phyloP scores from a whole-genome alignment of 2,888 invertebrate species.

The Diabrotica balteata region DNA sequence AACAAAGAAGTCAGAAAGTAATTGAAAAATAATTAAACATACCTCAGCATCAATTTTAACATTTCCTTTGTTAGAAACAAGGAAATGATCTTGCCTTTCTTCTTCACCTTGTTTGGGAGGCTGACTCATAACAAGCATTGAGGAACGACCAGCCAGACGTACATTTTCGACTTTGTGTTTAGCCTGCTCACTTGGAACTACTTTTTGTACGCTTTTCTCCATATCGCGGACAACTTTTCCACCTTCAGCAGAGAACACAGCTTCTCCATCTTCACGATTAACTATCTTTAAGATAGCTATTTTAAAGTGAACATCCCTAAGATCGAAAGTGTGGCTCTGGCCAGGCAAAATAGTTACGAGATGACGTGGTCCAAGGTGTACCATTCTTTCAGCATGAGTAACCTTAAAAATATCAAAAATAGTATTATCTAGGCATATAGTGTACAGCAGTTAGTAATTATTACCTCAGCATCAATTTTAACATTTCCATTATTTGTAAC shows the following conservation, averaged over 20 bases:
- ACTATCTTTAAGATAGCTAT: too few species aligned
- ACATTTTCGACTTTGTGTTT: background rate
- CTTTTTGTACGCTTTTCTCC: background rate
- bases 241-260: background rate
- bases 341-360: too few species aligned
- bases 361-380: too few species aligned
- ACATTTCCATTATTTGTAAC: conserved; percentile 1
- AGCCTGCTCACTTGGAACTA: background rate
- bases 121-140: background rate
- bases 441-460: too few species aligned
- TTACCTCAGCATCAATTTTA: background rate
- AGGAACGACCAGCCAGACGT: background rate
- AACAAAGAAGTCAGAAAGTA: too few species aligned
- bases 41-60: background rate
- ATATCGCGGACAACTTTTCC: background rate
- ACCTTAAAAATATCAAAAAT: too few species aligned
- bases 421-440: too few species aligned
- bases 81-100: background rate
- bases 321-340: too few species aligned
- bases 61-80: background rate
- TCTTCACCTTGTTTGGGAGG: background rate
- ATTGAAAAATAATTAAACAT: background rate
- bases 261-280: background rate
- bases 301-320: too few species aligned
- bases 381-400: too few species aligned